phyloP scores from a whole-genome alignment of 23 tunicate genomes.

The Corella eumyota region DNA sequence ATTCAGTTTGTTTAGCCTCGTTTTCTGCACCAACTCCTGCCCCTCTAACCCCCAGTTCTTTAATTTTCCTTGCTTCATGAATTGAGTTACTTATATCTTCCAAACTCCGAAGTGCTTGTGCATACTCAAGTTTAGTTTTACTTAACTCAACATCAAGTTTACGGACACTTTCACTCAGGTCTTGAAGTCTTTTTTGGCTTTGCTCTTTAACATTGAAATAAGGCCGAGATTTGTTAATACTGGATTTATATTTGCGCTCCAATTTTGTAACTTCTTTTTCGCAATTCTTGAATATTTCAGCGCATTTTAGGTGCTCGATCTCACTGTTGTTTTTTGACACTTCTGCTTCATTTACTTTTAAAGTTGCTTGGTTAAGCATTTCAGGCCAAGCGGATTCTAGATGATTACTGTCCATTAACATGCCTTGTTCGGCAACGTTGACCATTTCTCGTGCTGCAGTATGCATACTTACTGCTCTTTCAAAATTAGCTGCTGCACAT shows the following conservation, averaged over 20 bases:
- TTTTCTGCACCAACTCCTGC: no score
- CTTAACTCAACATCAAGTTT: no score
- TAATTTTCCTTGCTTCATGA: no score
- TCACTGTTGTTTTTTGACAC: slow-evolving; percentile 46
- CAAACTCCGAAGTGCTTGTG: no score
- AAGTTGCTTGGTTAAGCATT: slow-evolving; percentile 93
- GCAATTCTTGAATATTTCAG: slow-evolving; percentile 58
- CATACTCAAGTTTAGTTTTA: no score
- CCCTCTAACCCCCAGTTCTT: no score
- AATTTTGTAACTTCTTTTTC: slow-evolving; percentile 32
- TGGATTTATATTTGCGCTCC: slow-evolving; percentile 30
- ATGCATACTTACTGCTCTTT: slow-evolving; percentile 88
- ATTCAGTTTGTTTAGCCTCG: no score
- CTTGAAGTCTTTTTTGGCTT: slow-evolving; percentile 18
- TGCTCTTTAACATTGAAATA: slow-evolving; percentile 55
- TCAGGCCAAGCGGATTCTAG: slow-evolving; percentile 90
- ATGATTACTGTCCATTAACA: slow-evolving; percentile 39
- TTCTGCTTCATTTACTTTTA: slow-evolving; percentile 70
- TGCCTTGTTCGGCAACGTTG: slow-evolving; percentile 90
- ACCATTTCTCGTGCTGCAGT: slow-evolving; percentile 94
- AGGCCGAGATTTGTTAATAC: slow-evolving; percentile 34
- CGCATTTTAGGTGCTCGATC: slow-evolving; percentile 41
- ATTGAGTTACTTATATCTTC: no score
- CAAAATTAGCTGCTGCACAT: slow-evolving; percentile 56
- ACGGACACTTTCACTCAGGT: no score